Evolutionary conservation across 2,797 vertebrate genomes (phyloP).

Genomic region (Cynodonichthys magdalenae): DNA sequence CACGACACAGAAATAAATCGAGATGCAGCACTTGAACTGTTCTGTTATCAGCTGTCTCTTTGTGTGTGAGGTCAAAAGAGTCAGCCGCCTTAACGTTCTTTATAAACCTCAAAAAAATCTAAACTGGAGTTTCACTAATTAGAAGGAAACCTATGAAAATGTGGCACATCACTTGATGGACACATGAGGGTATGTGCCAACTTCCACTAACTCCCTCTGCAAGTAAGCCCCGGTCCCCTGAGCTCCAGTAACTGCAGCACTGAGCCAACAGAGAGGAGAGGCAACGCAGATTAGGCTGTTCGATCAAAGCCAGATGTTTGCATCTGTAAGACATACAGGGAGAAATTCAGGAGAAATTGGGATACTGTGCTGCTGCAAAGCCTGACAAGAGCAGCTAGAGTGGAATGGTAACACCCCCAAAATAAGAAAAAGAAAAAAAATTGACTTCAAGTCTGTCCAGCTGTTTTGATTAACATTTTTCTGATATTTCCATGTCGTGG

Average conservation of each 20-base stretch:
- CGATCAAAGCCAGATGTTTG: slow-evolving; percentile 74
- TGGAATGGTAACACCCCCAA: background rate
- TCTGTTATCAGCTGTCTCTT: slow-evolving; percentile 23
- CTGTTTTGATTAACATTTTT: too few relatives aligned
- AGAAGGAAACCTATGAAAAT: slow-evolving; percentile 24
- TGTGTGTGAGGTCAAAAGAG: slow-evolving; percentile 7
- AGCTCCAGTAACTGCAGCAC: slow-evolving; percentile 9
- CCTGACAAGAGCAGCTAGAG: slow-evolving; percentile 26
- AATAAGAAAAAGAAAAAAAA: too few relatives aligned
- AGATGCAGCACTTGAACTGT: slow-evolving; percentile 25
- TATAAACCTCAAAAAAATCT: slow-evolving; percentile 12
- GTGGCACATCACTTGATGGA: slow-evolving; percentile 16
- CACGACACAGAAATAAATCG: slow-evolving; percentile 40
- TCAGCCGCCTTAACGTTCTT: slow-evolving; percentile 59
- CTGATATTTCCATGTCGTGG: too few relatives aligned
- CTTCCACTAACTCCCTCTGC: slow-evolving; percentile 25
- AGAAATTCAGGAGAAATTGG: slow-evolving; percentile 28
- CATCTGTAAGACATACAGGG: slow-evolving; percentile 43
- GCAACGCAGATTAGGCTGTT: slow-evolving; percentile 28
- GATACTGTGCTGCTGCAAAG: slow-evolving; percentile 40
- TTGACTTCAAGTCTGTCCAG: too few relatives aligned
- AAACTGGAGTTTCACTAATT: slow-evolving; percentile 41
- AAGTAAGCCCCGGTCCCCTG: slow-evolving; percentile 19
- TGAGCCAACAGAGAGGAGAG: slow-evolving; percentile 30
- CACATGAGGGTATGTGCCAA: slow-evolving; percentile 20